phyloP scores from a whole-genome alignment of 2,113 vertebrate species.

The Marmota flaviventris region DNA sequence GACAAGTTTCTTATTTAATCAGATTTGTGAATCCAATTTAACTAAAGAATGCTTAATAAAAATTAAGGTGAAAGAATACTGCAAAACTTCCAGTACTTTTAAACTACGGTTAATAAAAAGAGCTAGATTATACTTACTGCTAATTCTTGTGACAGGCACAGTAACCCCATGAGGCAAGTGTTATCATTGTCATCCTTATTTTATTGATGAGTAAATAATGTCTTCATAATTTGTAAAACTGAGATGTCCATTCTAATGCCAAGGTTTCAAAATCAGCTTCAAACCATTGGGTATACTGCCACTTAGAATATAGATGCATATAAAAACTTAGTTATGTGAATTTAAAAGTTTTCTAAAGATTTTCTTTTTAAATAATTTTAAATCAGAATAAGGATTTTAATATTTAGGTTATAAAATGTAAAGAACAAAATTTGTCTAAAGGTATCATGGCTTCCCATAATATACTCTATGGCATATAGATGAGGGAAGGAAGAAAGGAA shows the following conservation, averaged over 20 bases:
- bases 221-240: background rate
- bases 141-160: background rate
- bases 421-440: background rate
- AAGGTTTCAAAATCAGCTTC: background rate
- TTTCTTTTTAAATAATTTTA: background rate
- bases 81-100: background rate
- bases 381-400: background rate
- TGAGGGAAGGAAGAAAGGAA: background rate
- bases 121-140: background rate
- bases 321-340: background rate
- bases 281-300: background rate
- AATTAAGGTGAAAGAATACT: background rate
- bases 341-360: background rate
- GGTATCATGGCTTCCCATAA: background rate
- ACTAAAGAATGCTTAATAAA: background rate
- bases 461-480: background rate
- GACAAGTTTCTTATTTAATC: constrained; percentile 31
- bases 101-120: background rate
- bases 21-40: background rate
- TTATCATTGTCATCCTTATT: background rate
- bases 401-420: background rate
- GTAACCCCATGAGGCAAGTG: background rate
- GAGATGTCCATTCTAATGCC: background rate
- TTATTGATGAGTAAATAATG: background rate
- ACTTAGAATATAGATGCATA: background rate